Evolutionary conservation across 1,140 invertebrate genomes (phyloP), one percentile per base, ranked within the genome.

Genomic region (Chironomus tepperi): DNA sequence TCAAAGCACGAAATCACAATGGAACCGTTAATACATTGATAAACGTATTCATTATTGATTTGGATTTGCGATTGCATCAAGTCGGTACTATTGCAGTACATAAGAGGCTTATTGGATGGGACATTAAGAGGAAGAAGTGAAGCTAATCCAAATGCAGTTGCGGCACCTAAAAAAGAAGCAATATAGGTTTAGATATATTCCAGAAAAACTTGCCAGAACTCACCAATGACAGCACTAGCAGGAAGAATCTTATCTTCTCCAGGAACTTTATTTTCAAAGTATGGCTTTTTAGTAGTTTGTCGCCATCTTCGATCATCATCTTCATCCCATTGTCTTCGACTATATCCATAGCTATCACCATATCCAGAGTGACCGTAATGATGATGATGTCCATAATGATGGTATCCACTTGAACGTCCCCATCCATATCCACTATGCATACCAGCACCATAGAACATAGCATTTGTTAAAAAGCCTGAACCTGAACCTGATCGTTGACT

Each of bases 241-340:
- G 65, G 65, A 70, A 70, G 65, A 19, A 70, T 70, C 18, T 18
- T 21, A 2, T 18, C 19, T 3, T 57, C 47, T 10, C 65, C 18
- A 8, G 65, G 65, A 70, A 70, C 65, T 19, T 70, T 70, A 12
- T 70, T 70, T 70, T 16, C 65, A 70, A 70, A 70, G 18, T 70
- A 70, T 19, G 65, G 65, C 7, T 2, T 18, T 19, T 19, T 0
- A 10, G 65, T 70, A 18, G 65, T 70, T 70, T 16, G 18, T 21
- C 65, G 0, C 65, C 65, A 70, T 19, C 18, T 18, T 70, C 65
- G 0, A 6, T 70, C 65, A 9, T 70, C n/a, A 70, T 70, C 18
- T 70, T 70, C 65, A 70, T 70, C 18, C 65, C 65, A 70, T n/a
- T 1, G n/a, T 57, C 47, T 57, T 5, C n/a, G 47, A 5, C 24